phyloP scores from a whole-genome alignment of 2,888 invertebrate species.

The Cataglyphis albicans region DNA sequence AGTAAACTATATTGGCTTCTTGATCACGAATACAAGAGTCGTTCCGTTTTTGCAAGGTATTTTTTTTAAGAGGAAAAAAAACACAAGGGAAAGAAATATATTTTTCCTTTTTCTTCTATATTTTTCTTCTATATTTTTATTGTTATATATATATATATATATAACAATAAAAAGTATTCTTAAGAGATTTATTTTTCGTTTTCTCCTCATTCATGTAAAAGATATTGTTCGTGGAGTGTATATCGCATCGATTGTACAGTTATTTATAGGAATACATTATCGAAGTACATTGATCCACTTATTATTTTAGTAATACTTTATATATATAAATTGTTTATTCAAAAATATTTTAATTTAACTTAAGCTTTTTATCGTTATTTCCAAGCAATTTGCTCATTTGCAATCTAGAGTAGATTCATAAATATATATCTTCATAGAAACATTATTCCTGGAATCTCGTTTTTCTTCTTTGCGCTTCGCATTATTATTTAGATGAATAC shows the following conservation, averaged over 20 bases:
- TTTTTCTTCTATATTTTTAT: too few species aligned
- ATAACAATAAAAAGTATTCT: neutral
- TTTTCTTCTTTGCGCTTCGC: neutral
- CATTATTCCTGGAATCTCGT: neutral
- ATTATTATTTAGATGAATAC: constrained; percentile 9
- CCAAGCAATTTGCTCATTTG: neutral
- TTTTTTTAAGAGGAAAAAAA: neutral
- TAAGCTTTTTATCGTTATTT: neutral
- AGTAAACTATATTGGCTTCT: neutral
- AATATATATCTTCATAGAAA: neutral
- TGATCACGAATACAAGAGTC: constrained; percentile 5
- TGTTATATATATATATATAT: neutral
- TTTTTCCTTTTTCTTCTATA: neutral
- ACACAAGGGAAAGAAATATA: neutral
- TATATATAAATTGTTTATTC: neutral
- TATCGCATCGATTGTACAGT: neutral
- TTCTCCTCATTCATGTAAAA: neutral
- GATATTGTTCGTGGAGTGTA: neutral
- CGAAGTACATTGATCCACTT: neutral
- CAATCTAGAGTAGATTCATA: neutral
- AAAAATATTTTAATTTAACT: constrained; percentile 3
- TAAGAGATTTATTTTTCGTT: neutral
- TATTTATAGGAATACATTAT: neutral
- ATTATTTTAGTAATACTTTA: neutral
- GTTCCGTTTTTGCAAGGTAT: neutral